Base-by-base conservation (phyloP, 2,113 vertebrate genomes). In the Narcine bancroftii region DNA sequence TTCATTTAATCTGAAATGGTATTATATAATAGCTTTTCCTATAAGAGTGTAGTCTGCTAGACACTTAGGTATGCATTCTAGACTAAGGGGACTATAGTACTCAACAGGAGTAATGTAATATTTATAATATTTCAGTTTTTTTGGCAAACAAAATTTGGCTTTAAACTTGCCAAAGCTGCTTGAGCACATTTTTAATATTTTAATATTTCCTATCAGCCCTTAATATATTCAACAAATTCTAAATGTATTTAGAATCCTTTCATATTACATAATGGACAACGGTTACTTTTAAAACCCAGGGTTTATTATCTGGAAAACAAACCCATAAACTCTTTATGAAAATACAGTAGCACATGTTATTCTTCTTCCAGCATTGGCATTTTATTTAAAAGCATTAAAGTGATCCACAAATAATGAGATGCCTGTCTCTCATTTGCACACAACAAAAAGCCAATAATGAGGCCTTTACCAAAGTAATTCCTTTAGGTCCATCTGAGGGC, bases 261-360 rank as follows among this genome's bases (percentile, higher is more conserved):
- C 26, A 6, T 24, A 71, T 71, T 69, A 47, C 47, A 42, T 91
- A 66, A 91, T 45, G 29, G 6, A 11, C 89, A 47, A 42, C 9
- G 13, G 60, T 45, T 10, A 6, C 10, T 91, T 91, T 69, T 69
- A 69, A 87, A 69, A 71, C 60, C 24, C 26, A 69, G 73, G 75
- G 92, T 73, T 47, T 26, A 33, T 87, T 65, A 47, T 3, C 6
- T 93, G 91, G 53, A 93, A 94, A 87, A 93, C 93, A 93, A 93
- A 81, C 87, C 92, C 92, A 93, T 93, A 92, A 93, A 72, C 92
- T 85, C 60, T 92, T 85, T 91, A 87, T 92, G 36, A 53, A 94
- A 93, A 92, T 77, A 92, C 92, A 92, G 92, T 91, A 77, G 93
- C 92, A 94, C 94, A 95, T 93, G 92, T 93, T 93, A 92, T 81